These are phyloP conservation scores for Liopterus haemorrhoidalis DNA, from an alignment of 2,888 invertebrate species.

Conservation along the genomic window DNA sequence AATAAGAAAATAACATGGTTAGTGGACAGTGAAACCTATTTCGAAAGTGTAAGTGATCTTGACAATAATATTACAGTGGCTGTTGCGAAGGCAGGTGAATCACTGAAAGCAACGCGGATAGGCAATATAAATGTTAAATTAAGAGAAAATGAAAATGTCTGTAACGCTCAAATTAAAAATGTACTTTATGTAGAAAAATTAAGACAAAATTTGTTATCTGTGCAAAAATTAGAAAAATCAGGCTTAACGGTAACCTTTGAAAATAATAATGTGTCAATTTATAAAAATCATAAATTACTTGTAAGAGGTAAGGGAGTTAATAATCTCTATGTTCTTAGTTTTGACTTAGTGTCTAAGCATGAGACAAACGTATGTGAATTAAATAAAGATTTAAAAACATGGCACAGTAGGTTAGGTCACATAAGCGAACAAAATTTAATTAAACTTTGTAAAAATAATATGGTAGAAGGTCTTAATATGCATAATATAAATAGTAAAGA, in stretches of 20 bases:
- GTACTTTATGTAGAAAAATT: not conserved
- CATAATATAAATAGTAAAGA: too few relatives aligned
- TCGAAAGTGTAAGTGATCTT: too few relatives aligned
- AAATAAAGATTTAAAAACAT: slow-evolving; percentile 14
- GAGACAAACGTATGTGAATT: not conserved
- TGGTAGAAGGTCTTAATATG: slow-evolving; percentile 8
- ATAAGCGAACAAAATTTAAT: slow-evolving; percentile 11
- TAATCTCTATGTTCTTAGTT: too few relatives aligned
- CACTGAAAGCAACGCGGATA: too few relatives aligned
- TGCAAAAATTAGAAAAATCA: not conserved
- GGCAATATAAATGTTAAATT: too few relatives aligned
- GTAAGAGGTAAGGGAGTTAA: too few relatives aligned
- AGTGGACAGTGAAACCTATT: too few relatives aligned
- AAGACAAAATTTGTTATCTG: slow-evolving; percentile 1
- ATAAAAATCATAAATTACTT: not conserved
- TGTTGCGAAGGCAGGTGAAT: too few relatives aligned
- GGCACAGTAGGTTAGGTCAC: slow-evolving; percentile 23
- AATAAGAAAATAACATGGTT: too few relatives aligned
- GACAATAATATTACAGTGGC: too few relatives aligned
- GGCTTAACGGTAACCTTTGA: not conserved
- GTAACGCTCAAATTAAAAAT: not conserved
- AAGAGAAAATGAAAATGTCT: not conserved
- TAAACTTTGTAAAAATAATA: slow-evolving; percentile 10
- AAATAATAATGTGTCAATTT: not conserved
- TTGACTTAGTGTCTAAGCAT: too few relatives aligned